Base-by-base conservation (phyloP, 1,140 invertebrate species). In the Trachymyrmex septentrionalis region DNA sequence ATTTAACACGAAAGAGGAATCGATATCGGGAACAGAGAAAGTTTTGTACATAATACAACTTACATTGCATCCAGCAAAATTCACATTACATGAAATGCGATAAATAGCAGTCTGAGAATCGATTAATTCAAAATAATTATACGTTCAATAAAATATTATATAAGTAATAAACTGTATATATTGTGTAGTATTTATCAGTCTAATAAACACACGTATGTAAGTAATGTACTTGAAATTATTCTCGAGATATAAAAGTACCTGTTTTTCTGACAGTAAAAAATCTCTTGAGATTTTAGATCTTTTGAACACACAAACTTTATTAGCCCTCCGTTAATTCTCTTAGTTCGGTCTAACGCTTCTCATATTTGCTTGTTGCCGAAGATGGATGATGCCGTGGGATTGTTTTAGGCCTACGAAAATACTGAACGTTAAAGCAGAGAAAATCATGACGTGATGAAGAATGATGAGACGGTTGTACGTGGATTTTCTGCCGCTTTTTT, bases 11-110 rank as follows among this genome's bases (percentile, higher is more conserved):
- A 38, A 24, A 72, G 59, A 55, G 30, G 57, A 50, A 66, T 38
- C 57, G 73, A 71, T 75, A 71, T 44, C 53, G 21, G 9, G 86
- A 77, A n/a, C 53, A 44, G 86, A 81, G 81, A 89, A 78, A 88
- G 87, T 89, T 81, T 63, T 72, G 59, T 64, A 48, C 19, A 67
- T 67, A 84, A 84, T 61, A 71, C 78, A 38, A 24, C 55, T 61
- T 61, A 67, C 67, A 24, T 71, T 27, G 66, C n/a, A 53, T 38
- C 27, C 48, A 57, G 14, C 50, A 64, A 77, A 50, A 57, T 81
- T 81, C 64, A 50, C 30, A 84, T 73, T 84, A 61, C 38, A 61
- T 73, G 27, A 73, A 48, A 24, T 48, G 48, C n/a, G 64, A 82
- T 61, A 59, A 82, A 82, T 82, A 84, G 5, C 80, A 50, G 27